phyloP scores from a whole-genome alignment of 2,113 vertebrate genomes.

The Macheiramphus alcinus region DNA sequence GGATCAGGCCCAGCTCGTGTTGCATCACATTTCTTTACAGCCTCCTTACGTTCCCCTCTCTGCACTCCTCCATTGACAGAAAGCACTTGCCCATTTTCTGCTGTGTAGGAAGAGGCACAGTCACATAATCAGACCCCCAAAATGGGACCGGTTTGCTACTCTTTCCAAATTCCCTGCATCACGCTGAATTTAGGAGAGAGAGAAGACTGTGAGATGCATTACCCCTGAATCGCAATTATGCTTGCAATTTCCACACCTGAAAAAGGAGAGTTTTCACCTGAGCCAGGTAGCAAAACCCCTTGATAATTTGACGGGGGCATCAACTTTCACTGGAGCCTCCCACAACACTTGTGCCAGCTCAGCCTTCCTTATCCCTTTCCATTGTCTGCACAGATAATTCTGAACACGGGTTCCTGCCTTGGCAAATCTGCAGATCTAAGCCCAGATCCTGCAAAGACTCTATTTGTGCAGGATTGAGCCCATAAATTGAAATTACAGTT shows the following conservation, averaged over 20 bases:
- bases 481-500: background rate
- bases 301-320: background rate
- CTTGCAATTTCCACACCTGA: background rate
- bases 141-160: background rate
- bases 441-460: background rate
- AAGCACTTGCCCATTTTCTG: background rate
- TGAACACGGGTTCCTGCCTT: background rate
- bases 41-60: background rate
- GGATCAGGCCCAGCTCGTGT: background rate
- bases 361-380: background rate
- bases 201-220: background rate
- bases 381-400: background rate
- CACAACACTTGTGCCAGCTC: background rate
- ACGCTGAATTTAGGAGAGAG: background rate
- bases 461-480: background rate
- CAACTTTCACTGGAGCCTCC: background rate
- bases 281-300: background rate
- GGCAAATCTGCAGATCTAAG: background rate
- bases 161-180: background rate
- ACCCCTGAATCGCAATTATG: background rate
- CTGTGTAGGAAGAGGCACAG: background rate
- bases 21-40: conserved; percentile 47
- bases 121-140: background rate
- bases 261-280: background rate
- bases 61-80: background rate